Evolutionary conservation across 2,888 invertebrate genomes (phyloP).

Genomic region (Cinara cedri): DNA sequence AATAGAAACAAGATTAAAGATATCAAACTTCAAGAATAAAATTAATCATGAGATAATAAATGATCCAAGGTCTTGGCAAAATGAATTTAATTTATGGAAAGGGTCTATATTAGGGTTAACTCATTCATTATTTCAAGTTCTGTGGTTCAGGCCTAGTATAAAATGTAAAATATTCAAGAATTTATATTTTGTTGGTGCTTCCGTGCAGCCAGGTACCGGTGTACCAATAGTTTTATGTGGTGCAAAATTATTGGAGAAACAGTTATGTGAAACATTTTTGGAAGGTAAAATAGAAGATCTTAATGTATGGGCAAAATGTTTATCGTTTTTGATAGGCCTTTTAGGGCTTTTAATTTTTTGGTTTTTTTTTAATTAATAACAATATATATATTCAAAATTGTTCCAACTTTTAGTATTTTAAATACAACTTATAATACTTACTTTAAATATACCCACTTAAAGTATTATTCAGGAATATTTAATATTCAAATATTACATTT

Average conservation of each 20-base stretch:
- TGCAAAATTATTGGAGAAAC: slow-evolving; percentile 40
- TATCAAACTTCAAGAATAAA: slow-evolving; percentile 17
- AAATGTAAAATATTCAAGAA: slow-evolving; percentile 53
- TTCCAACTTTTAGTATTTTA: background rate
- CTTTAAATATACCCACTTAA: too few relatives aligned
- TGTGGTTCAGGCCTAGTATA: slow-evolving; percentile 49
- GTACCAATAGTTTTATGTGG: slow-evolving; percentile 49
- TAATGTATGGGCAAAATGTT: background rate
- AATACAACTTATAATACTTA: too few relatives aligned
- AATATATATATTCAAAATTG: background rate
- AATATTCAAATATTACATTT: too few relatives aligned
- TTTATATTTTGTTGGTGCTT: slow-evolving; percentile 48
- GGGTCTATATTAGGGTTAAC: slow-evolving; percentile 43
- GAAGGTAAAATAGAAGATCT: background rate
- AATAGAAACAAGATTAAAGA: slow-evolving; percentile 27
- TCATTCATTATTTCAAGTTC: slow-evolving; percentile 38
- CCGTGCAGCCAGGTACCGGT: slow-evolving; percentile 41
- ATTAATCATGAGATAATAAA: slow-evolving; percentile 39
- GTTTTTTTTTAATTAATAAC: slow-evolving; percentile 19
- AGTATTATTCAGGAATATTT: too few relatives aligned
- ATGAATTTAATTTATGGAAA: slow-evolving; percentile 49
- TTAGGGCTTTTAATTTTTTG: slow-evolving; percentile 2
- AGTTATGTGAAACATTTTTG: slow-evolving; percentile 30
- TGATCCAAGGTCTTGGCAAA: slow-evolving; percentile 43
- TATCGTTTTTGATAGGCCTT: slow-evolving; percentile 11